Conservation (phyloP, 1,140 invertebrate species). For the Rhopalosiphum padi region DNA sequence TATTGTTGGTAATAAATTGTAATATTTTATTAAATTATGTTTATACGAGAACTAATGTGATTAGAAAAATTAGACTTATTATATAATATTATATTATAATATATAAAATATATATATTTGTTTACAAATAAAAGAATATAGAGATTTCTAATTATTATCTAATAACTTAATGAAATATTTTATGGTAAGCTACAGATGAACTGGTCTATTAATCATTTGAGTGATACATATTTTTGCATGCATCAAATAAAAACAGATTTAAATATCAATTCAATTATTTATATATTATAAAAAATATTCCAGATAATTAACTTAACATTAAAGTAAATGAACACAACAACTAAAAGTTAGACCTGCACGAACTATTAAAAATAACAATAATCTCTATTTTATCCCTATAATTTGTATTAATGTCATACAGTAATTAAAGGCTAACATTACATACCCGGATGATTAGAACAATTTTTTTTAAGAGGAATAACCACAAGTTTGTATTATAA, state of each 20-base stretch:
- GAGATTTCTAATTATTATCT: not conserved
- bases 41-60: not conserved
- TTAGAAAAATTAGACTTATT: not conserved
- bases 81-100: not conserved
- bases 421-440: not conserved
- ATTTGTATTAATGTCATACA: not conserved
- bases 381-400: not conserved
- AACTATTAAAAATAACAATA: not conserved
- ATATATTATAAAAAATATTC: constrained; percentile 23
- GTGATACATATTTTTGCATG: no score
- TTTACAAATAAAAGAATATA: not conserved
- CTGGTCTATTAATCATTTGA: no score
- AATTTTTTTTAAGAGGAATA: not conserved
- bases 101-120: not conserved
- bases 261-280: not conserved
- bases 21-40: not conserved
- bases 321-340: constrained; percentile 47
- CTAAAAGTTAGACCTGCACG: not conserved
- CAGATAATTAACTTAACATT: constrained; percentile 25
- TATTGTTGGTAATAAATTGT: not conserved
- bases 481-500: not conserved
- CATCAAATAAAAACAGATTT: not conserved
- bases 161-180: no score
- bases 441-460: not conserved
- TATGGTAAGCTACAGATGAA: no score